phyloP scores from a whole-genome alignment of 2,113 vertebrate species.

The Notarius quadriscutis region DNA sequence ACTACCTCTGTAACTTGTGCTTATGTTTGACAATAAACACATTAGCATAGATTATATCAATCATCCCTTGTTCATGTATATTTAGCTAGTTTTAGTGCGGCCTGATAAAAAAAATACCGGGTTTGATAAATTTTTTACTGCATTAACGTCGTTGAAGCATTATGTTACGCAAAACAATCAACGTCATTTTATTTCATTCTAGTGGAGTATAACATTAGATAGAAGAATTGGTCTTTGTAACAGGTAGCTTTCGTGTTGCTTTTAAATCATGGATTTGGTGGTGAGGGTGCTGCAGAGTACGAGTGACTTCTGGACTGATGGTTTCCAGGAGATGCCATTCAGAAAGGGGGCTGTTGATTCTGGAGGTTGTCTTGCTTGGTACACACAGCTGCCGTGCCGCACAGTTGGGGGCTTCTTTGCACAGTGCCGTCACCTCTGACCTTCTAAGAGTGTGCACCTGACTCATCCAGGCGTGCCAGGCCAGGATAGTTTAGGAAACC shows the following conservation, averaged over 20 bases:
- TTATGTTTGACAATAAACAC: conserved; percentile 17
- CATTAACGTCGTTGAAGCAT: not conserved
- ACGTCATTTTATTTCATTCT: not conserved
- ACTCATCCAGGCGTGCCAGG: conserved; percentile 36
- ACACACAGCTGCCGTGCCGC: conserved; percentile 35
- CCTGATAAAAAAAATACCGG: not conserved
- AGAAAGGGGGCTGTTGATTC: conserved; percentile 15
- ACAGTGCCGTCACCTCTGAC: conserved; percentile 49
- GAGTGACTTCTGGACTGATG: not conserved
- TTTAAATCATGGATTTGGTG: not conserved
- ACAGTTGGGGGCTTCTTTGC: conserved; percentile 46
- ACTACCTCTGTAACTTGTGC: not conserved
- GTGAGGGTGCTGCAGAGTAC: not conserved
- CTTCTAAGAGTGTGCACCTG: conserved; percentile 49
- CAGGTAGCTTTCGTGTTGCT: not conserved
- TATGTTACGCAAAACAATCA: not conserved
- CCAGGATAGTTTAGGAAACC: conserved; percentile 55
- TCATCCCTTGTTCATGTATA: no score
- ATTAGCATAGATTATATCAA: not conserved
- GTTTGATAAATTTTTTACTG: not conserved
- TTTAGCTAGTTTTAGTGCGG: not conserved
- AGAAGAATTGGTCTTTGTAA: not conserved
- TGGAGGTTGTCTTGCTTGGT: conserved; percentile 44
- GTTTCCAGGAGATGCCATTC: not conserved
- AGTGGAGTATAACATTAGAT: not conserved